Evolutionary conservation across 2,113 vertebrate genomes (phyloP).

Genomic region (Sylvietta virens): DNA sequence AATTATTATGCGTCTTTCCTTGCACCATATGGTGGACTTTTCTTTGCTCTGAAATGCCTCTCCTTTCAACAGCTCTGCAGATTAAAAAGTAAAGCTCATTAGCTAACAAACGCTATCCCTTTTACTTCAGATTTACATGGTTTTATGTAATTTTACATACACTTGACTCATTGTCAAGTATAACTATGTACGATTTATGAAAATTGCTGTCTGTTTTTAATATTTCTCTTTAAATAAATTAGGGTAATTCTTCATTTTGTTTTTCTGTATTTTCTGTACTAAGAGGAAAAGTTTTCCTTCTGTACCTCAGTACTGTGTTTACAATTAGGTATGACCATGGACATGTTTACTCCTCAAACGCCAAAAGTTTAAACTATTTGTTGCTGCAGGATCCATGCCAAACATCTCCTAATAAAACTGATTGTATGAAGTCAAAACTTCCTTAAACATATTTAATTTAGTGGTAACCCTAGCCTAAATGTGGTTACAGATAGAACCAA

Average conservation of each 20-base stretch:
- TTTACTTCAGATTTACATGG: neutral
- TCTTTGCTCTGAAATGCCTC: conserved; percentile 24
- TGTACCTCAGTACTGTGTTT: neutral
- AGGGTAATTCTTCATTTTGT: accelerated
- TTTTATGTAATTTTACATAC: neutral
- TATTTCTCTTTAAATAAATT: neutral
- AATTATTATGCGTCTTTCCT: conserved; percentile 7
- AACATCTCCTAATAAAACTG: neutral
- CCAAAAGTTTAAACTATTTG: neutral
- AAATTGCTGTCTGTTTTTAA: neutral
- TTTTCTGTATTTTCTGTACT: neutral
- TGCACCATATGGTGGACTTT: conserved; percentile 33
- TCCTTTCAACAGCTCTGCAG: conserved; percentile 3
- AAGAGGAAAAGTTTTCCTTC: neutral
- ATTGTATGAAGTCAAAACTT: neutral
- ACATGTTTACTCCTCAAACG: neutral
- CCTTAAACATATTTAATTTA: neutral
- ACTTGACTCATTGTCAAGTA: neutral
- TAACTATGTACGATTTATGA: neutral
- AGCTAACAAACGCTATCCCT: neutral
- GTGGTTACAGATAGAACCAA: neutral
- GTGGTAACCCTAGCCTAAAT: neutral
- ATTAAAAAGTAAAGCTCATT: conserved; percentile 31
- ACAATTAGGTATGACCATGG: neutral
- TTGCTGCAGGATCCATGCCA: neutral